phyloP scores from a whole-genome alignment of 2,113 vertebrate genomes.

The Nerophis lumbriciformis region DNA sequence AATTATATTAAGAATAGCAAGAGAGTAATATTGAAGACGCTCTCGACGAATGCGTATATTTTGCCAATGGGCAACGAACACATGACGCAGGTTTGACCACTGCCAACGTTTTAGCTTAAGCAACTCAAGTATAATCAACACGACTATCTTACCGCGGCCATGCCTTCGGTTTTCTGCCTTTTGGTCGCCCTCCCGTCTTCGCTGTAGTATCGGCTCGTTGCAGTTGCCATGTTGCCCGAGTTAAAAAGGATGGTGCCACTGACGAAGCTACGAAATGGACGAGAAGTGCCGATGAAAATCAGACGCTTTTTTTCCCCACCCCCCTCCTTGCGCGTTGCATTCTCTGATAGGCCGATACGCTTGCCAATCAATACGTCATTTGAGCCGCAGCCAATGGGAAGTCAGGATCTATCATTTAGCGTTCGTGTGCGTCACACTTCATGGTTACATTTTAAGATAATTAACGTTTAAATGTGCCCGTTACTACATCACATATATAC shows the following conservation, averaged over 20 bases:
- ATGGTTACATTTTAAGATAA: neutral
- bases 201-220: constrained; percentile 79
- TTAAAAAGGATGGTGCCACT: constrained; percentile 58
- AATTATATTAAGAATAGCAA: too few relatives aligned
- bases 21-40: neutral
- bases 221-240: constrained; percentile 74
- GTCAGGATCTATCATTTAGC: too few relatives aligned
- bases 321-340: fast-evolving
- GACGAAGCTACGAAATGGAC: constrained; percentile 59
- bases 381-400: constrained; percentile 26
- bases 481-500: too few relatives aligned
- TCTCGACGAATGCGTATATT: neutral
- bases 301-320: constrained; percentile 23
- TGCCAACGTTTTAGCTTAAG: neutral
- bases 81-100: neutral
- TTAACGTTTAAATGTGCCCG: too few relatives aligned
- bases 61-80: neutral
- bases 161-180: constrained; percentile 83
- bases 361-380: constrained; percentile 14
- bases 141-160: constrained; percentile 66
- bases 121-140: fast-evolving
- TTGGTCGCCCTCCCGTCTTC: constrained; percentile 87
- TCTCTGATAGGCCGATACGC: constrained; percentile 20
- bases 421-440: too few relatives aligned
- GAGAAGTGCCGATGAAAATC: constrained; percentile 54